Conservation (phyloP, 2,888 invertebrate genomes). For the Podabrus alpinus region DNA sequence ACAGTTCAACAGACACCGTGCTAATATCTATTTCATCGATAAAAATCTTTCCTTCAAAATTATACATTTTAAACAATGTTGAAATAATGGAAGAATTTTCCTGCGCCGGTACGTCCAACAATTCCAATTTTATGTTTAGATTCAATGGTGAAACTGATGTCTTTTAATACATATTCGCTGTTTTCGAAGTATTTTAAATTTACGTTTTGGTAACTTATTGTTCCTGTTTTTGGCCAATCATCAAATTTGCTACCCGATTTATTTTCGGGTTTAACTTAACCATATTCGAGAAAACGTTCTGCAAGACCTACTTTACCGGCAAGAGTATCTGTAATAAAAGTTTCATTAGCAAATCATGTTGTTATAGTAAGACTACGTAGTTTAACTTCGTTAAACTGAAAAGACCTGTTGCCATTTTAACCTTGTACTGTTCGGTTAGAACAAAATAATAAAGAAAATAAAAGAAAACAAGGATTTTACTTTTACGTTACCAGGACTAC, state of each 20-base stretch:
- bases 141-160: slow-evolving; percentile 67
- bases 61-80: slow-evolving; percentile 79
- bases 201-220: slow-evolving; percentile 68
- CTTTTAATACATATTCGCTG: slow-evolving; percentile 73
- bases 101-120: slow-evolving; percentile 82
- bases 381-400: slow-evolving; percentile 8
- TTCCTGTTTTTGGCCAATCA: slow-evolving; percentile 74
- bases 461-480: no score
- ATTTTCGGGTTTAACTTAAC: slow-evolving; percentile 55
- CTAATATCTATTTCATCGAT: slow-evolving; percentile 79
- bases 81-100: slow-evolving; percentile 76
- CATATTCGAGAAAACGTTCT: slow-evolving; percentile 69
- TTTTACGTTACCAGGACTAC: no score
- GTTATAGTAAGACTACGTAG: not conserved
- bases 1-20: slow-evolving; percentile 70
- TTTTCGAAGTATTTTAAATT: slow-evolving; percentile 72
- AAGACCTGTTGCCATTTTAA: no score
- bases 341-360: not conserved
- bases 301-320: slow-evolving; percentile 80
- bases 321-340: slow-evolving; percentile 54
- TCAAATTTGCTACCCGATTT: slow-evolving; percentile 57
- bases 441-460: no score
- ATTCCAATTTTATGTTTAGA: slow-evolving; percentile 74
- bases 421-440: no score
- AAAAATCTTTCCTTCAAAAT: slow-evolving; percentile 72